Evolutionary conservation across 1,140 invertebrate genomes (phyloP), one percentile per base, ranked within the genome.

Genomic region (Drosophila pruinosa): DNA sequence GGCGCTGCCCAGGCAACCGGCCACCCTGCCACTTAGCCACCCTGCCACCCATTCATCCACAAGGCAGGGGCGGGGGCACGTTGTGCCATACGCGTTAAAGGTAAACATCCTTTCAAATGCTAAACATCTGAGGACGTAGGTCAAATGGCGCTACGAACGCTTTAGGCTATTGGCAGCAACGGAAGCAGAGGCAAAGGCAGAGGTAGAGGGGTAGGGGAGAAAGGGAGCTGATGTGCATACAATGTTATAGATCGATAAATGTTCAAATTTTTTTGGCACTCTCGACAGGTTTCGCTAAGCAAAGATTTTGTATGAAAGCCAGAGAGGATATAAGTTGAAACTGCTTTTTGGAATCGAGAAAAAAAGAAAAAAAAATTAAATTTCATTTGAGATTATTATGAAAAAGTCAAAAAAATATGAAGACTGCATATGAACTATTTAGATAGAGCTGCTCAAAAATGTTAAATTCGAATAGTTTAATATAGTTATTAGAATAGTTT

Each of bases 91-190:
- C 78, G 81, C 82, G 73, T 77, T 86, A 80, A 85, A 86, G 81
- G 81, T 86, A 86, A 86, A 86, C 78, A 86, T 85, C 81, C 81
- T 88, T 86, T 86, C 67, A 68, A 69, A 43, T 54, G 34, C 43
- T 43, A 64, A 72, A 50, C 52, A 61, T 45, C 57, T 45, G 52
- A 67, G 75, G 53, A 72, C 68, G 61, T 61, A 69, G 75, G 76
- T 80, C 75, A 89, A 89, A 86, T 65, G 61, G 62, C 71, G 69
- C 45, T 70, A 69, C 57, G 59, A 75, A 50, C 54, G 58, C 57
- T 67, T 76, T 19, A 39, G 54, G 54, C 58, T 43, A 69, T 54
- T 72, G 67, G 15, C 47, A 26, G 36, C 21, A 21, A 48, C 0
- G 15, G 2, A 15, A 14, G 17, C 7, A 12, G 14, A 26, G 6